Conservation (phyloP, 92 coral and sea anemone genomes). For the Micromussa lordhowensis region DNA sequence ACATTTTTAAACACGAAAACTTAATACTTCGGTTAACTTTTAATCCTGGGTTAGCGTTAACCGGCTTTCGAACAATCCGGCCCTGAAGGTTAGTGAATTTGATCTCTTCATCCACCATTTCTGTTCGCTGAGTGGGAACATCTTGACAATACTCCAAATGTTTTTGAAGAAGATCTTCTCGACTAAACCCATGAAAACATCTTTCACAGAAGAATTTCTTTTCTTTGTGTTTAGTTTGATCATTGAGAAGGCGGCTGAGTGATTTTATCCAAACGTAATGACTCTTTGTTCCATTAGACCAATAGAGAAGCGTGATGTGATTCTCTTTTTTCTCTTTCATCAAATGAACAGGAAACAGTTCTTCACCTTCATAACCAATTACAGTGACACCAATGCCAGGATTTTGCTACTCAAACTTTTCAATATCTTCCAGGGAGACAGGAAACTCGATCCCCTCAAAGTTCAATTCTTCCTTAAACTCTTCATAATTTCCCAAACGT, state of each 20-base stretch:
- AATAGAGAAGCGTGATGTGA: background rate
- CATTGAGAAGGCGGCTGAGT: background rate
- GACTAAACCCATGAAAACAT: background rate
- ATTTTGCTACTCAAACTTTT: constrained; percentile 2
- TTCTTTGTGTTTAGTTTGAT: background rate
- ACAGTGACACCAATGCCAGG: background rate
- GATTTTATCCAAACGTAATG: background rate
- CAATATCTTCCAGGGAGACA: background rate
- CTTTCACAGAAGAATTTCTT: background rate
- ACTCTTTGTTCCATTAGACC: background rate
- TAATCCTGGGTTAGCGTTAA: no score
- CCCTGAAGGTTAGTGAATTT: background rate
- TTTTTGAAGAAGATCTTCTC: background rate
- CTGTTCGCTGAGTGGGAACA: background rate
- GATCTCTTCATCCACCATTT: background rate
- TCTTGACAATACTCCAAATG: background rate
- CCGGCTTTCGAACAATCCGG: no score
- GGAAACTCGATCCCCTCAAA: constrained; percentile 32
- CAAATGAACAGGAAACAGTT: background rate
- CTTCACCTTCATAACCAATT: background rate
- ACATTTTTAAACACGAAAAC: no score
- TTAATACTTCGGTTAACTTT: no score
- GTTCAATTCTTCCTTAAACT: constrained; percentile 20
- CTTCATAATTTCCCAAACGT: background rate
- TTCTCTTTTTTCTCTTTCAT: background rate